Base-by-base conservation (phyloP, 2,797 vertebrate species). In the Schizothorax lantsangensis region DNA sequence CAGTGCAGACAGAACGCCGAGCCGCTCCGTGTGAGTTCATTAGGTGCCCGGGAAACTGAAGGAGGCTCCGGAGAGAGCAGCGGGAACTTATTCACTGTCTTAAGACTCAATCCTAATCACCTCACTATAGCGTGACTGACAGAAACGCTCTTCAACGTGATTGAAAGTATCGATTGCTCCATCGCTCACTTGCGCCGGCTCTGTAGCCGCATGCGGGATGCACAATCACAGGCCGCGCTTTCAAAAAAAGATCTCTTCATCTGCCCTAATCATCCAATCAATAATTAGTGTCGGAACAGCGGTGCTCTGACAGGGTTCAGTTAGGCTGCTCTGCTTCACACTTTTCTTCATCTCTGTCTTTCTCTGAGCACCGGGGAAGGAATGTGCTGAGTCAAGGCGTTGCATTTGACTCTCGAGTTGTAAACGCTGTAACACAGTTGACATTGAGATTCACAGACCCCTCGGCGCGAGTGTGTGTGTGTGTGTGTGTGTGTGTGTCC, bases 71-170 rank as follows among this genome's bases (percentile, higher is more conserved):
- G 93, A 96, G 96, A 96, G 97, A 97, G 94, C 94, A 88, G 90
- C 89, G 90, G 87, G 80, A 96, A 96, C 96, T 97, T 97, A 96
- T 96, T 97, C 96, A 97, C 97, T 96, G 96, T 97, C 96, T 97
- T 97, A 97, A 96, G 96, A 97, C 97, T 97, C 97, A 96, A 95
- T 97, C 96, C 96, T 98, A 98, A 99, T 98, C 97, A 97, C 96
- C 96, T 97, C 96, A 96, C 94, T 96, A 73, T 94, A 93, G 91
- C 92, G 93, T 97, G 97, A 98, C 96, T 97, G 97, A 98, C 97
- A 97, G 97, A 96, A 95, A 95, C 94, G 95, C 96, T 97, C 96
- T 97, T 95, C 90, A 90, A 93, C 87, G 92, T 97, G 97, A 98
- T 97, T 97, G 97, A 97, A 96, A 95, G 94, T 98, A 99, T 98